A percentile compares a stretch with the other conserved stretches of the same genome.
phyloP scores from a whole-genome alignment of 2,797 vertebrate genomes.

The Sebastes oblongus region DNA sequence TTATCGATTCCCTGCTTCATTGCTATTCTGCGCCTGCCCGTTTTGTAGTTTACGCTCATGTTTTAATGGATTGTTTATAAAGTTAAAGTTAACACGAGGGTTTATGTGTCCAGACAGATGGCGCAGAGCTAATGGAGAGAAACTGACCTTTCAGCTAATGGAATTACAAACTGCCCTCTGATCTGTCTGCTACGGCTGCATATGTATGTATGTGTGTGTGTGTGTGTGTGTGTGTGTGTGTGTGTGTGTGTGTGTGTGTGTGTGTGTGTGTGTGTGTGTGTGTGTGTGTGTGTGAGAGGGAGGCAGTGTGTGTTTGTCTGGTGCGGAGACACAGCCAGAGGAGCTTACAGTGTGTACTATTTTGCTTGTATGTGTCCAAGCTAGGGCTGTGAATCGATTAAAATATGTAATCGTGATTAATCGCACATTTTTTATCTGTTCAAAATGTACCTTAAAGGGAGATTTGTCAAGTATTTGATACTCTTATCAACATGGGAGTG shows the following conservation, averaged over 20 bases:
- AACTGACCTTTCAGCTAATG: slow-evolving; percentile 57
- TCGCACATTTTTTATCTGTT: too few relatives aligned
- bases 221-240: background rate
- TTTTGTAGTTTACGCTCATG: slow-evolving; percentile 19
- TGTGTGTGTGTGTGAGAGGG: background rate
- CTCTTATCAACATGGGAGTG: too few relatives aligned
- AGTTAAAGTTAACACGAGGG: slow-evolving; percentile 42
- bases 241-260: background rate
- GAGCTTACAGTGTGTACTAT: background rate
- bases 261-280: background rate
- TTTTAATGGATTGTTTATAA: slow-evolving; percentile 49
- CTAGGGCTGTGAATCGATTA: too few relatives aligned
- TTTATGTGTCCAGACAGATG: slow-evolving; percentile 42
- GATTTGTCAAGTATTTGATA: too few relatives aligned
- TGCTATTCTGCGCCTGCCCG: background rate
- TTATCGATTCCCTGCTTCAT: slow-evolving; percentile 16
- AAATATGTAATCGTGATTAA: too few relatives aligned
- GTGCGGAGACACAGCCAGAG: background rate
- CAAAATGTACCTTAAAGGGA: too few relatives aligned
- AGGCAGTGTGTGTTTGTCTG: background rate
- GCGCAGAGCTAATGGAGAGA: slow-evolving; percentile 44
- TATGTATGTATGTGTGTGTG: background rate
- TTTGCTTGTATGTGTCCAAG: background rate
- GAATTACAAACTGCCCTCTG: slow-evolving; percentile 49
- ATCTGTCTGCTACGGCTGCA: slow-evolving; percentile 9